Conservation (phyloP, 2,888 invertebrate species). For the Lasioglossum vierecki region DNA sequence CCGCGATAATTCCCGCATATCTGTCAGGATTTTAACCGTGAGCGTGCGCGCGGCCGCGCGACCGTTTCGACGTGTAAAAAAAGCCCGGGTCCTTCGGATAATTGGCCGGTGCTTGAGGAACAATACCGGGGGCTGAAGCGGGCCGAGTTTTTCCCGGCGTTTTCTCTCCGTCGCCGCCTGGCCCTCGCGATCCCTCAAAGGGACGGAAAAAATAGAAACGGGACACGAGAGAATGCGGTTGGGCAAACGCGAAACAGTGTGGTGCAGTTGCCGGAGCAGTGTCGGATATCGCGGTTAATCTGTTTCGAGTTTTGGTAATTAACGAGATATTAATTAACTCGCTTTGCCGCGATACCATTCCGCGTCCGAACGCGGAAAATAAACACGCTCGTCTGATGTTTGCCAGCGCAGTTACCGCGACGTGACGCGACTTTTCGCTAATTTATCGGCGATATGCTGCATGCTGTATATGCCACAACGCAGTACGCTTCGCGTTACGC, state of each 20-base stretch:
- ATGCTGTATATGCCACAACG: neutral
- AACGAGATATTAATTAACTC: conserved; percentile 13
- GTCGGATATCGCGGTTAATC: neutral
- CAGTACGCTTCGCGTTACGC: neutral
- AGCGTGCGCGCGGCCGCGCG: neutral
- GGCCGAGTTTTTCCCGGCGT: neutral
- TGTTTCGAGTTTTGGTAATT: neutral
- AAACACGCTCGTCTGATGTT: neutral
- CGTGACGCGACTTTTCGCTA: neutral
- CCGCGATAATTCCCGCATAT: conserved; percentile 60
- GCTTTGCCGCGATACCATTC: neutral
- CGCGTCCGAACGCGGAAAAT: neutral
- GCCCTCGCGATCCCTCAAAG: neutral
- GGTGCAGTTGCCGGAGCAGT: neutral
- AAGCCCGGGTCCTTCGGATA: conserved; percentile 16
- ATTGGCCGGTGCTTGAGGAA: conserved; percentile 21
- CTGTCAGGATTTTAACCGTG: conserved; percentile 46
- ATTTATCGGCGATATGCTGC: conserved; percentile 4
- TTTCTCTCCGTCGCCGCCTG: neutral
- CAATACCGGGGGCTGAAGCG: neutral
- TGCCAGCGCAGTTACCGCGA: neutral
- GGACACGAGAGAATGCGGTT: neutral
- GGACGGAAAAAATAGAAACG: neutral
- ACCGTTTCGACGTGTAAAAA: neutral
- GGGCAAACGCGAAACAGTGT: neutral